Evolutionary conservation across 2,797 vertebrate genomes (phyloP).

Genomic region (Thamnophis elegans): DNA sequence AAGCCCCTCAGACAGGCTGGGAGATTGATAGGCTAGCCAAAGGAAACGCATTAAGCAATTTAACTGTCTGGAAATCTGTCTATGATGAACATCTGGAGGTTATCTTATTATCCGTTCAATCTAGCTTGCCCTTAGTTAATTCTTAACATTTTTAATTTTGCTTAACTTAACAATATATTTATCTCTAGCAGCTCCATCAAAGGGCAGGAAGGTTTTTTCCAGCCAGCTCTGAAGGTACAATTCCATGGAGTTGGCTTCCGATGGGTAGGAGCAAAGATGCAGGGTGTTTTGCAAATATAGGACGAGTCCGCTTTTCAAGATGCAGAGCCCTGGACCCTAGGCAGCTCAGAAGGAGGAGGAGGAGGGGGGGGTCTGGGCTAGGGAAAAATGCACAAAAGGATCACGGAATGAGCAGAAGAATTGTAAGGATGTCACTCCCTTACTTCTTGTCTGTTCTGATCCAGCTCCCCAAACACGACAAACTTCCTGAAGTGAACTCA

Average conservation of each 20-base stretch:
- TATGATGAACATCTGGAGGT: conserved; percentile 60
- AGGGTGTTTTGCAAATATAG: neutral
- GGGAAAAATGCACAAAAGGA: neutral
- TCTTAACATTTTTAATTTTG: conserved; percentile 55
- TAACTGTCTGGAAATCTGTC: conserved; percentile 64
- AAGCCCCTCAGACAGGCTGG: conserved; percentile 22
- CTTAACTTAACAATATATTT: conserved; percentile 36
- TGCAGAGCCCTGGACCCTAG: neutral
- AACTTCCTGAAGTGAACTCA: too few species aligned
- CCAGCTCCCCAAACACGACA: too few species aligned
- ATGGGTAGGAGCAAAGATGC: neutral
- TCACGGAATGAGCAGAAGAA: neutral
- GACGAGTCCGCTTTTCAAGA: neutral
- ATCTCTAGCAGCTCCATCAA: neutral
- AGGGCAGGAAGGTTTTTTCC: neutral
- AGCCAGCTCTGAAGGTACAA: neutral
- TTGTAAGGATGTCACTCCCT: neutral
- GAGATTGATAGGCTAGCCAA: conserved; percentile 57
- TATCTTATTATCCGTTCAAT: conserved; percentile 57
- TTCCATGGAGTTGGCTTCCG: neutral
- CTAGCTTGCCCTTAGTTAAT: conserved; percentile 65
- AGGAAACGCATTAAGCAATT: conserved; percentile 64
- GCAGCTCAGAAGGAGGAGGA: neutral
- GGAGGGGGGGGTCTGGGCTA: neutral
- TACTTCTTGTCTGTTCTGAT: too few species aligned